Evolutionary conservation across 2,113 vertebrate genomes (phyloP).

Genomic region (Perca schrenkii): DNA sequence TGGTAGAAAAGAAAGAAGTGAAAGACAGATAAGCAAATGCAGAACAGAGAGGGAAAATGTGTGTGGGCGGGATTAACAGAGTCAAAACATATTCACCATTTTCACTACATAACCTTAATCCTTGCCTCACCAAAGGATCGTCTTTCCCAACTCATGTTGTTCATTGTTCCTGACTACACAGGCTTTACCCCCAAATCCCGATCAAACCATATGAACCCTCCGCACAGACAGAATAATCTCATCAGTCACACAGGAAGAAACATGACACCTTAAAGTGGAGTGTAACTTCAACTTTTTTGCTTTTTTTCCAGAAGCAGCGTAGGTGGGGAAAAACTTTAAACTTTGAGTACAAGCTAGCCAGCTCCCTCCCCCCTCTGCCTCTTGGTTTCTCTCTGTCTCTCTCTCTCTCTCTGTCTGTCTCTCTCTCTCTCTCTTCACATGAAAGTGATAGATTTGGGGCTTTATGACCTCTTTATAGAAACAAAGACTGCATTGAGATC

Average conservation of each 20-base stretch:
- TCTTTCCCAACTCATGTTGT: conserved; percentile 55
- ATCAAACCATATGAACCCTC: conserved; percentile 60
- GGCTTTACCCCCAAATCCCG: conserved; percentile 37
- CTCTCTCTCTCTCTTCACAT: conserved; percentile 64
- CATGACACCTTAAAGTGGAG: conserved; percentile 69
- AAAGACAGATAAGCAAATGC: conserved; percentile 52
- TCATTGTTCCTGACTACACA: conserved; percentile 60
- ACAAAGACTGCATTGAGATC: conserved; percentile 79
- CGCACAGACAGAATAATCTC: conserved; percentile 67
- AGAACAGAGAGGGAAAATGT: conserved; percentile 44
- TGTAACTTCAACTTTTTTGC: conserved; percentile 40
- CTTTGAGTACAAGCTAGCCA: conserved; percentile 48
- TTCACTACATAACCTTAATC: conserved; percentile 50
- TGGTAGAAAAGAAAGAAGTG: conserved; percentile 28
- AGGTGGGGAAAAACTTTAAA: conserved; percentile 67
- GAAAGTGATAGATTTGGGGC: conserved; percentile 80
- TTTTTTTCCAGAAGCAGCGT: conserved; percentile 46
- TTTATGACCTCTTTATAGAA: conserved; percentile 80
- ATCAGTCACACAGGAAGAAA: conserved; percentile 77
- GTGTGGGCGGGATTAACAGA: conserved; percentile 57
- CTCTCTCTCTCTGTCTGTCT: conserved; percentile 14
- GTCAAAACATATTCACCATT: conserved; percentile 56
- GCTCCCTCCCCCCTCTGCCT: conserved; percentile 18
- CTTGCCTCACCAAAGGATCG: conserved; percentile 44
- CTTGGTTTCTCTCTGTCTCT: conserved; percentile 11